Base-by-base conservation (phyloP, 2,113 vertebrate species). In the Leptobrachium leishanense region DNA sequence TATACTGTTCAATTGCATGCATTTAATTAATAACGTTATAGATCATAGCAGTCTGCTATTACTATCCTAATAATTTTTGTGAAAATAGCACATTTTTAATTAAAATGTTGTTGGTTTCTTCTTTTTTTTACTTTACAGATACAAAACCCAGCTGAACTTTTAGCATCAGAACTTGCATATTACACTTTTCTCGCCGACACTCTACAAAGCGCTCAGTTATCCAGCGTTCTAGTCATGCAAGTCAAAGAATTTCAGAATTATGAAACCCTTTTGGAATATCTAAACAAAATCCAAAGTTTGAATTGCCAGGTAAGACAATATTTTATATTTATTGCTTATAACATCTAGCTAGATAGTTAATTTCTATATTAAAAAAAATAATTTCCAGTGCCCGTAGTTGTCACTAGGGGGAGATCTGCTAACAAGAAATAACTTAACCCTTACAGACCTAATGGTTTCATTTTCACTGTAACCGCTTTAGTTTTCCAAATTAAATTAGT, bases 221-320 rank as follows among this genome's bases (percentile, higher is more conserved):
- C 72, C 43, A 67, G 13, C 31, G 39, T 68, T 43, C 43, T 72
- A 42, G 44, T 79, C 2, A 72, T 55, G 15, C 55, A 57, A 8
- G 42, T 82, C 8, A 76, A 59, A 39, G 42, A 65, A 42, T 79
- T 82, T 43, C n/a, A 50, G 7, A 11, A 64, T 42, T 82, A 79
- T 53, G 53, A 59, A 2, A 68, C 43, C 2, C 57, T 84, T 4
- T 31, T 31, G 5, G 81, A 76, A 46, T 82, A 80, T 79, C 31
- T 84, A n/a, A 63, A 13, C 8, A 68, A 55, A 20, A 66, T 84
- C n/a, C 50, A 73, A 62, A 20, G 12, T 1, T 3, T 41, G n/a
- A 2, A 20, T 6, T 84, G 80, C 74, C 54, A 76, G 70, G 83
- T 84, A 82, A 42, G 57, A 20, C 40, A 44, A 46, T 1, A 50